phyloP scores from a whole-genome alignment of 2,888 invertebrate species.

The Axea sp. region DNA sequence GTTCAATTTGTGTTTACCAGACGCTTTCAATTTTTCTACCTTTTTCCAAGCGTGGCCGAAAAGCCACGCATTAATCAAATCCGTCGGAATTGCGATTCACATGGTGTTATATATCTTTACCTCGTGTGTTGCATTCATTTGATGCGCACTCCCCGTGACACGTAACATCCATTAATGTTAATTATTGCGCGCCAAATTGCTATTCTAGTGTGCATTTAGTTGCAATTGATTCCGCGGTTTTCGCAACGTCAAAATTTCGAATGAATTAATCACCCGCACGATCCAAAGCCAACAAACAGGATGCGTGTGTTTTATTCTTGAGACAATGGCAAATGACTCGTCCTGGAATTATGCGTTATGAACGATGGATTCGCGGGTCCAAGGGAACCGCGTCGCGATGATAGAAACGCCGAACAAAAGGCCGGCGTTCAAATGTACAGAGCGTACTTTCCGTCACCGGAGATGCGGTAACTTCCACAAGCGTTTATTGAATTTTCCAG shows the following conservation, averaged over 20 bases:
- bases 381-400: conserved; percentile 18
- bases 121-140: no score
- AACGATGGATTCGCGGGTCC: conserved; percentile 37
- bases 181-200: conserved; percentile 23
- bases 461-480: conserved; percentile 27
- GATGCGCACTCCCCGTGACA: conserved; percentile 6
- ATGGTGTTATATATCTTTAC: no score
- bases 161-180: conserved; percentile 35
- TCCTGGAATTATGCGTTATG: no score
- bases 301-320: no score
- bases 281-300: no score
- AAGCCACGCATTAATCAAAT: no score
- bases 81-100: no score
- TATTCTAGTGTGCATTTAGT: background rate
- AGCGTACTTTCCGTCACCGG: conserved; percentile 27
- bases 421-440: conserved; percentile 32
- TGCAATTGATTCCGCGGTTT: conserved; percentile 9
- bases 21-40: no score
- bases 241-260: background rate
- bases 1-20: no score
- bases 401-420: conserved; percentile 41
- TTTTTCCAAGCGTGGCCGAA: no score
- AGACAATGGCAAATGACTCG: no score
- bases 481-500: conserved; percentile 51
- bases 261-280: conserved; percentile 7